These are phyloP conservation scores for Dryobates pubescens DNA, from an alignment of 2,797 vertebrate genomes.

Conservation along the genomic window DNA sequence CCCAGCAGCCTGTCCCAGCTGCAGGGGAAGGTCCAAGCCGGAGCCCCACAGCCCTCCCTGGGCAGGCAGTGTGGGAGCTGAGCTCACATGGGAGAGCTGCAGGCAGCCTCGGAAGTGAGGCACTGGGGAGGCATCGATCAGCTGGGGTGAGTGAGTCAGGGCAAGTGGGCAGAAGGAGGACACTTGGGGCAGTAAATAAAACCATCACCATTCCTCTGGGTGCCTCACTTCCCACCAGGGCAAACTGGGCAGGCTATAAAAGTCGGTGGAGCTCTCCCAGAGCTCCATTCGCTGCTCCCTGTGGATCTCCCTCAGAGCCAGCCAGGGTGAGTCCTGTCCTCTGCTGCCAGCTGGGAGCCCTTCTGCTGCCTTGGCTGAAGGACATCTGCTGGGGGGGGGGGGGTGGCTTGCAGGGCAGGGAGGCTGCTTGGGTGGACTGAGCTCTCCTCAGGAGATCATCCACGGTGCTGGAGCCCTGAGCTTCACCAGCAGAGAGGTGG, in stretches of 20 bases:
- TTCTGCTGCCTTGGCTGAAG: background rate
- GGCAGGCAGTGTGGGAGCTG: fast-evolving
- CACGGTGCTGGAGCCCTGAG: fast-evolving
- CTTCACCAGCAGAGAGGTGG: fast-evolving
- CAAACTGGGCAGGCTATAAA: background rate
- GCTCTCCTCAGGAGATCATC: no score
- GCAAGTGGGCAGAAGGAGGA: background rate
- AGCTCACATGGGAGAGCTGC: background rate
- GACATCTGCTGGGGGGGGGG: background rate
- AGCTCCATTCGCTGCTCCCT: background rate
- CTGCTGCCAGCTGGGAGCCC: background rate
- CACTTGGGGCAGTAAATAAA: slow-evolving; percentile 20
- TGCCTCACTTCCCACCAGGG: slow-evolving; percentile 28
- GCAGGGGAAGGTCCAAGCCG: fast-evolving
- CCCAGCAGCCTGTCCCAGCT: background rate
- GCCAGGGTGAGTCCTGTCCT: slow-evolving; percentile 1
- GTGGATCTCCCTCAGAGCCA: fast-evolving
- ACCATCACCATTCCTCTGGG: slow-evolving; percentile 38
- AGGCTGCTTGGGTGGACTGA: background rate
- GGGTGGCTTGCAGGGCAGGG: background rate
- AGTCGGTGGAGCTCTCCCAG: background rate
- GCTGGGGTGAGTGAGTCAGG: slow-evolving; percentile 29
- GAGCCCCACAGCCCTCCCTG: background rate
- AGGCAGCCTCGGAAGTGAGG: slow-evolving; percentile 10
- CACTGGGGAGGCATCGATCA: background rate